Percentiles rank a stretch among this genome's conserved stretches.
phyloP scores from a whole-genome alignment of 2,888 invertebrate species.

The Temnothorax unifasciatus region DNA sequence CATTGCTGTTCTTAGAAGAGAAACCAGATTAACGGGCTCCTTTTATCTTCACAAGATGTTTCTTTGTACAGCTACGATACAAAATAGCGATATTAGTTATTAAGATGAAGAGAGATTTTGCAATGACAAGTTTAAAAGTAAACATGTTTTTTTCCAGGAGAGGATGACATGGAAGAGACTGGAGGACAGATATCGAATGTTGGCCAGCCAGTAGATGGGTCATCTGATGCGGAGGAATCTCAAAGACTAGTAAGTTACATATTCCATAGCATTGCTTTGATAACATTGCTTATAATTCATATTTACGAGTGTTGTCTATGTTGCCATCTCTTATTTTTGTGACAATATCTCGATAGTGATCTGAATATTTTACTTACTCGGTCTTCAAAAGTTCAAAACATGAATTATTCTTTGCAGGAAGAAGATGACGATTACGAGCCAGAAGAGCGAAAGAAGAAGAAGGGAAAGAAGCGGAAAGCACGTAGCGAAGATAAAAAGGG shows the following conservation, averaged over 20 bases:
- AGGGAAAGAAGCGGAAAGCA: constrained; percentile 97
- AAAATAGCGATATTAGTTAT: not conserved
- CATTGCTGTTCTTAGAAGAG: not conserved
- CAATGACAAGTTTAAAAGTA: not conserved
- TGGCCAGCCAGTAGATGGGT: constrained; percentile 90
- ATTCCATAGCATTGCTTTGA: constrained; percentile 14
- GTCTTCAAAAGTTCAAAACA: not conserved
- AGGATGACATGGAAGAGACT: constrained; percentile 92
- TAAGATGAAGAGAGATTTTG: not conserved
- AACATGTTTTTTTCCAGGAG: constrained; percentile 86
- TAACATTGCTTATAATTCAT: not conserved
- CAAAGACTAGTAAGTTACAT: constrained; percentile 82
- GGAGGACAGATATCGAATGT: constrained; percentile 84
- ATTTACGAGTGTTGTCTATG: not conserved
- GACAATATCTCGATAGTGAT: not conserved
- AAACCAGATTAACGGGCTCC: not conserved
- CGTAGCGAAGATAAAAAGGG: constrained; percentile 96
- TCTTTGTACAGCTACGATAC: not conserved
- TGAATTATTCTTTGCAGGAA: constrained; percentile 86
- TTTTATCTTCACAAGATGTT: not conserved
- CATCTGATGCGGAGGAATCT: constrained; percentile 91
- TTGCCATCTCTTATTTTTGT: not conserved
- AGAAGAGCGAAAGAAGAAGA: constrained; percentile 95
- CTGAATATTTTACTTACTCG: not conserved
- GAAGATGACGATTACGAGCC: constrained; percentile 96